phyloP scores from a whole-genome alignment of 2,113 vertebrate species.

The Numida meleagris region DNA sequence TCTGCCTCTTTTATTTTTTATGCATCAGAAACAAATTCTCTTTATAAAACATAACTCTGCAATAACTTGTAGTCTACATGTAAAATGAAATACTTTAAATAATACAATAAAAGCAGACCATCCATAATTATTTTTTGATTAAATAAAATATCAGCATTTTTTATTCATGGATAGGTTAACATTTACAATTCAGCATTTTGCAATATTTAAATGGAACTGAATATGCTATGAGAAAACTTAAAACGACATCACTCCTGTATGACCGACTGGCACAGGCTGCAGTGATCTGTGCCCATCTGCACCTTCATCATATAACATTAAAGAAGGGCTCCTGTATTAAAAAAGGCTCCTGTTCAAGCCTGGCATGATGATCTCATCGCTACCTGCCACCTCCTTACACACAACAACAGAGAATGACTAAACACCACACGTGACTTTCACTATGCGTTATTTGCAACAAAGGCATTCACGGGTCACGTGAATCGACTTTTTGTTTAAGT shows the following conservation, averaged over 20 bases:
- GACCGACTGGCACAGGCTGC: background rate
- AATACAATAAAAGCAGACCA: conserved; percentile 71
- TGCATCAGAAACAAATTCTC: conserved; percentile 49
- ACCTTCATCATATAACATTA: background rate
- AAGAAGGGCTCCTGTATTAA: background rate
- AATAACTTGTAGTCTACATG: conserved; percentile 43
- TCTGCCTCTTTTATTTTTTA: conserved; percentile 63
- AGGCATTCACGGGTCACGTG: background rate
- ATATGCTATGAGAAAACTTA: conserved; percentile 72
- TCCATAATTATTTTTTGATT: conserved; percentile 75
- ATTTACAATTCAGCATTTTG: conserved; percentile 76
- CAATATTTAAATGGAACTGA: conserved; percentile 76
- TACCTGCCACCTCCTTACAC: background rate
- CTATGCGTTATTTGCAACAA: conserved; percentile 18
- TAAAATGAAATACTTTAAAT: conserved; percentile 77
- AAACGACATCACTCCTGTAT: conserved; percentile 41
- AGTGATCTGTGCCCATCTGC: background rate
- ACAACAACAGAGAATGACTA: background rate
- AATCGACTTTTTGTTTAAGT: conserved; percentile 17
- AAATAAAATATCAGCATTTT: conserved; percentile 81
- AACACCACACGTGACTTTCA: conserved; percentile 1
- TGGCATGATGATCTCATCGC: background rate
- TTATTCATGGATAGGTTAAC: conserved; percentile 78
- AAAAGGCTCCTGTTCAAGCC: background rate
- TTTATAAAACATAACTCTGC: background rate